phyloP scores from a whole-genome alignment of 2,888 invertebrate genomes.

The Trachelus troglodyta region DNA sequence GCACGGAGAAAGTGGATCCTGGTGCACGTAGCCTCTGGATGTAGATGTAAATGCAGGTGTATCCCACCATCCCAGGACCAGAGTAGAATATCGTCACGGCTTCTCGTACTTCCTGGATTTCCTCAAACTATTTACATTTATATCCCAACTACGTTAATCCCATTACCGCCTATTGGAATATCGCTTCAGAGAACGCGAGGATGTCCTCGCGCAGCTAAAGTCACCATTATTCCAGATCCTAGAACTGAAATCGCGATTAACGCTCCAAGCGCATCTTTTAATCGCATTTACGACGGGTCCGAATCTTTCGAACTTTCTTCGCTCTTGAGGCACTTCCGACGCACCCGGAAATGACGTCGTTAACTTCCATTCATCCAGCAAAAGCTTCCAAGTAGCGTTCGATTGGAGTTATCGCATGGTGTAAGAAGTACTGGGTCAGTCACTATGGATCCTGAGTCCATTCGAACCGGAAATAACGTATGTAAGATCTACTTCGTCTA shows the following conservation, averaged over 20 bases:
- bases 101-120: slow-evolving; percentile 21
- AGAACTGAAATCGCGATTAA: neutral
- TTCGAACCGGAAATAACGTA: neutral
- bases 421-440: neutral
- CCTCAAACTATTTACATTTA: slow-evolving; percentile 54
- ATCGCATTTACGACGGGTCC: neutral
- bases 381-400: neutral
- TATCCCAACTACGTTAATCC: slow-evolving; percentile 54
- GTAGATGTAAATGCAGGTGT: neutral
- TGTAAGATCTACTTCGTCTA: slow-evolving; percentile 7
- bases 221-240: neutral
- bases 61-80: neutral
- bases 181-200: neutral
- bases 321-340: neutral
- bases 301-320: neutral
- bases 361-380: neutral
- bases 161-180: slow-evolving; percentile 47
- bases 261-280: neutral
- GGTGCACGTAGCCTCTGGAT: neutral
- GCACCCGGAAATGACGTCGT: neutral
- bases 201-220: neutral
- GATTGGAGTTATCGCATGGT: neutral
- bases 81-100: slow-evolving; percentile 23
- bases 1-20: slow-evolving; percentile 34
- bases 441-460: neutral